Base-by-base conservation (phyloP, 2,113 vertebrate genomes). In the Bombycilla garrulus region DNA sequence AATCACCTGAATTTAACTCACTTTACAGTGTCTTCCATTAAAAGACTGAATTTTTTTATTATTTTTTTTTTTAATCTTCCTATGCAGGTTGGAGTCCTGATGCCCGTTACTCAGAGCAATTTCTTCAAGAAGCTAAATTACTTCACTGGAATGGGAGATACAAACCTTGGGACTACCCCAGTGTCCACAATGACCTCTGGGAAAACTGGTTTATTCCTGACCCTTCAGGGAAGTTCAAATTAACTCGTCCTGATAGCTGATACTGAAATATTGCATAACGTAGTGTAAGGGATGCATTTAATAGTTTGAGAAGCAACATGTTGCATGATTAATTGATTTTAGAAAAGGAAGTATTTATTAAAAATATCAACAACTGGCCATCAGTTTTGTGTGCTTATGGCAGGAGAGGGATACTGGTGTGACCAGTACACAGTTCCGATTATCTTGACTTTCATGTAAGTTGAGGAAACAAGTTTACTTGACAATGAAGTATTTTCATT, bases 81-180 rank as follows among this genome's bases (percentile, higher is more conserved):
- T 28, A 6, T 74, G 25, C 83, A 99, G 99, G 99, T 44, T 99
- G 99, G 99, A 99, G 98, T 96, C 98, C 99, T 15, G 98, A 99
- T 84, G 94, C 98, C 35, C 97, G 94, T 65, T 98, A 99, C 73
- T 97, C 99, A 1, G 98, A 99, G 53, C 98, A 96, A 70, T 97
- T 98, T 96, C 98, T 99, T 47, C 98, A 98, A 92, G 98, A 98
- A 85, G 99, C 99, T 4, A 98, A 98, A 42, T 96, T 99, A 86
- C 98, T 99, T 86, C 99, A 99, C 87, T 99, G 99, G 99, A 99
- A 99, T 11, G 99, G 99, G 79, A 98, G 97, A 36, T 99, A 99
- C 40, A 99, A 99, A 73, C 99, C 99, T 6, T 99, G 99, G 99
- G 98, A 98, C 60, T 98, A 98, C 42, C 98, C 98, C 11, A 98